Evolutionary conservation across 2,888 invertebrate species (phyloP).

Genomic region (Ochlodes sylvanus): DNA sequence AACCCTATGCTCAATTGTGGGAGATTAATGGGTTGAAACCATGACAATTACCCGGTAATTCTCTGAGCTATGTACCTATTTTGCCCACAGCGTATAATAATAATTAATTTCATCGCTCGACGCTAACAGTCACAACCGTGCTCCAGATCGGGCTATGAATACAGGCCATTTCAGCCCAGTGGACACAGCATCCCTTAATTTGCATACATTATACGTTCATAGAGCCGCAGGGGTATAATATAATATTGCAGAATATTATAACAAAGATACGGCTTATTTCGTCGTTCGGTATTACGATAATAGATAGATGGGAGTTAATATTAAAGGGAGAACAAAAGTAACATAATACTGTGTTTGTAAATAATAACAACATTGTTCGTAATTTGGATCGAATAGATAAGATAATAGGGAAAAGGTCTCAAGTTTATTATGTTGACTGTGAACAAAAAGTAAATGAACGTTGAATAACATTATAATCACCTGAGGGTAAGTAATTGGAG

Average conservation of each 20-base stretch:
- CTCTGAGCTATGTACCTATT: too few relatives aligned
- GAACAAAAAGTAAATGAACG: too few relatives aligned
- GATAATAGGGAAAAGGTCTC: too few relatives aligned
- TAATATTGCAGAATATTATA: constrained; percentile 30
- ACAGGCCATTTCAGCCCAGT: constrained; percentile 9
- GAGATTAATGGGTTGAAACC: too few relatives aligned
- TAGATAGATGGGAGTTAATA: background rate
- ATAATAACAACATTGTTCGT: background rate
- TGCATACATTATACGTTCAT: constrained; percentile 34
- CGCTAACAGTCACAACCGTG: background rate
- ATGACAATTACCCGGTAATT: too few relatives aligned
- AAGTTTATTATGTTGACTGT: too few relatives aligned
- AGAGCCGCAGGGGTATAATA: constrained; percentile 22
- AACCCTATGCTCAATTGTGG: too few relatives aligned
- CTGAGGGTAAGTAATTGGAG: too few relatives aligned
- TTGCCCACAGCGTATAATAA: too few relatives aligned
- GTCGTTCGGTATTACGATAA: background rate
- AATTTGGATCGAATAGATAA: background rate
- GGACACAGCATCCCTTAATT: constrained; percentile 31
- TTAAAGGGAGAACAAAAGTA: background rate
- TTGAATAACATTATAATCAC: too few relatives aligned
- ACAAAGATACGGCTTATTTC: constrained; percentile 13
- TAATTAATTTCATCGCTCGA: too few relatives aligned
- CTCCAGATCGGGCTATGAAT: constrained; percentile 1
- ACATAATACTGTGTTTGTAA: background rate